These are phyloP conservation scores for Atta texana DNA, from an alignment of 1,140 invertebrate genomes.

Conservation along the genomic window DNA sequence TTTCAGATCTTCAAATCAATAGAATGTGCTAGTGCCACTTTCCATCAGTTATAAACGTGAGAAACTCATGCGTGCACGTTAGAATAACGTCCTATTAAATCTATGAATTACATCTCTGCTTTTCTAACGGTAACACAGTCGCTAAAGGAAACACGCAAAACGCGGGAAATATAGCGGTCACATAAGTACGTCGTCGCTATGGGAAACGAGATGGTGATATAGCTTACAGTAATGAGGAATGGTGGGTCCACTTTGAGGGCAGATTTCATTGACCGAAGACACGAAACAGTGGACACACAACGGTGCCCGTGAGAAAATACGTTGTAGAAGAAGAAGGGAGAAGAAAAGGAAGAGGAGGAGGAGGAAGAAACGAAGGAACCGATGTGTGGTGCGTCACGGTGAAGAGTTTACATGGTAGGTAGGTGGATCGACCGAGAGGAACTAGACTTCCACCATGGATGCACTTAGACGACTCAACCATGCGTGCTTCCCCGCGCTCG, in stretches of 20 bases:
- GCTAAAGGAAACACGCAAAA: not conserved
- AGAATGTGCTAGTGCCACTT: not conserved
- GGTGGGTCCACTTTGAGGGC: constrained; percentile 39
- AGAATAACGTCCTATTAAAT: constrained; percentile 20
- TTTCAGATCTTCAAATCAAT: not conserved
- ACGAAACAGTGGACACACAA: constrained; percentile 51
- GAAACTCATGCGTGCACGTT: not conserved
- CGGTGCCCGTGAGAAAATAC: constrained; percentile 70
- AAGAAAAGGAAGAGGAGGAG: not conserved
- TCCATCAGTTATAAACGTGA: too few species aligned
- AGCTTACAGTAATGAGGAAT: not conserved
- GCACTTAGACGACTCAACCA: constrained; percentile 69
- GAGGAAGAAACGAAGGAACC: constrained; percentile 16
- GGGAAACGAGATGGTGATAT: constrained; percentile 7
- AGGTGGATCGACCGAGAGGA: constrained; percentile 66
- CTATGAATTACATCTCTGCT: constrained; percentile 8
- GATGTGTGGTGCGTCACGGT: constrained; percentile 50
- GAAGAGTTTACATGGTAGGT: constrained; percentile 53
- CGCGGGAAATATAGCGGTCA: constrained; percentile 11
- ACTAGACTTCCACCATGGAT: constrained; percentile 64
- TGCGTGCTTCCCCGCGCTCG: constrained; percentile 71
- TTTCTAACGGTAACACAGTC: constrained; percentile 42
- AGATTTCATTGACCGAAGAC: constrained; percentile 53
- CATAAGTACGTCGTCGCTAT: not conserved
- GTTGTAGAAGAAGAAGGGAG: constrained; percentile 57